Evolutionary conservation across 2,888 invertebrate genomes (phyloP).

Genomic region (Saturnia pavonia): DNA sequence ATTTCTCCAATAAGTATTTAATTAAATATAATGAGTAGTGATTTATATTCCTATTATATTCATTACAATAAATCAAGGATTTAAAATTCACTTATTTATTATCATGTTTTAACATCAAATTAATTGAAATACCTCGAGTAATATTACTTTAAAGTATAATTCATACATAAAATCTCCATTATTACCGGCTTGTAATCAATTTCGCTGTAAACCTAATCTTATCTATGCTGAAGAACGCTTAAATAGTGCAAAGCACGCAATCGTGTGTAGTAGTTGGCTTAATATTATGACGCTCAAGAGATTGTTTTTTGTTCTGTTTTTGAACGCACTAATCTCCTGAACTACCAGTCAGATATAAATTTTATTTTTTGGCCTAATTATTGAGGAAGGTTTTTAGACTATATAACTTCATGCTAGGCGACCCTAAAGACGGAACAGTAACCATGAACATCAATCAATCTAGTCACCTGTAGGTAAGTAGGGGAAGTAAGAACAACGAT

Average conservation of each 20-base stretch:
- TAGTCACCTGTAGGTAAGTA: too few species aligned
- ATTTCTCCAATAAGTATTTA: neutral
- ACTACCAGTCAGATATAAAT: too few species aligned
- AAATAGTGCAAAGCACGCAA: slow-evolving; percentile 24
- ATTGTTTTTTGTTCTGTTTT: too few species aligned
- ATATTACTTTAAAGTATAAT: slow-evolving; percentile 10
- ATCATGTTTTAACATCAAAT: neutral
- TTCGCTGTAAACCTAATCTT: slow-evolving; percentile 7
- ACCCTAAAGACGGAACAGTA: too few species aligned
- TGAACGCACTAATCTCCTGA: too few species aligned
- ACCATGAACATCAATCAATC: too few species aligned
- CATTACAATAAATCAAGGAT: neutral
- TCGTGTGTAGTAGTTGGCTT: neutral
- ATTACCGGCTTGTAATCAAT: slow-evolving; percentile 6
- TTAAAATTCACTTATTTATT: slow-evolving; percentile 4
- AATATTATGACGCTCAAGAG: neutral
- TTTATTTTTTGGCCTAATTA: too few species aligned
- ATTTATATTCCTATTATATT: neutral
- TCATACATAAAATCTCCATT: slow-evolving; percentile 11
- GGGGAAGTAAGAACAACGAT: too few species aligned
- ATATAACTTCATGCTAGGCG: too few species aligned
- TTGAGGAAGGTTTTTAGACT: too few species aligned
- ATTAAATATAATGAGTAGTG: neutral
- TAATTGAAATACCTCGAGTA: slow-evolving; percentile 8
- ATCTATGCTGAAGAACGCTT: slow-evolving; percentile 21